Evolutionary conservation across 2,888 invertebrate species (phyloP).

Genomic region (Podabrus alpinus): DNA sequence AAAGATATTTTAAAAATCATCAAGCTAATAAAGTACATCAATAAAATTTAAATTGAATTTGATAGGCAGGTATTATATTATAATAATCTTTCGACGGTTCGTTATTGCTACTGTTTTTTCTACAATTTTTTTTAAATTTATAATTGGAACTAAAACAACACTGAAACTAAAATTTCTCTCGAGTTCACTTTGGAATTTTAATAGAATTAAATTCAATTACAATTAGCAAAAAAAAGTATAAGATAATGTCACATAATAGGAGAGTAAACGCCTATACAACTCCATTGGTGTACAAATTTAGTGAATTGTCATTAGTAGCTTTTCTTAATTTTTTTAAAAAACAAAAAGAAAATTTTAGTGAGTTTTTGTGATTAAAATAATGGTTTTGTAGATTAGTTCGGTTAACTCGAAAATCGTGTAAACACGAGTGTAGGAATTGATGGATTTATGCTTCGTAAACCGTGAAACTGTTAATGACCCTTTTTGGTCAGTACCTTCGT

Average conservation of each 20-base stretch:
- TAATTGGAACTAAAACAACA: too few relatives aligned
- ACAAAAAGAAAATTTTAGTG: neutral
- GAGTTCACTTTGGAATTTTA: too few relatives aligned
- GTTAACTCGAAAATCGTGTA: conserved; percentile 16
- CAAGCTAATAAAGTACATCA: too few relatives aligned
- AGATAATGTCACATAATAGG: neutral
- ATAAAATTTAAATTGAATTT: too few relatives aligned
- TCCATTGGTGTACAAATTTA: neutral
- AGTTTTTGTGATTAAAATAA: conserved; percentile 13
- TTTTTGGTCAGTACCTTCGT: conserved; percentile 28
- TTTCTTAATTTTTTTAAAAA: neutral
- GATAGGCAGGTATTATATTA: too few relatives aligned
- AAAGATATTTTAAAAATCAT: too few relatives aligned
- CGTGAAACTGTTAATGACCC: conserved; percentile 27
- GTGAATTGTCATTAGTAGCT: neutral
- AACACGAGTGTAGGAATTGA: conserved; percentile 20
- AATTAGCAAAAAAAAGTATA: neutral
- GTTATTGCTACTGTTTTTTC: too few relatives aligned
- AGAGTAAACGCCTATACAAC: too few relatives aligned
- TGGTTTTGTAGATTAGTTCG: conserved; percentile 21
- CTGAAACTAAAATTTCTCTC: too few relatives aligned
- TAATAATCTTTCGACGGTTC: too few relatives aligned
- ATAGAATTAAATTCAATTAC: too few relatives aligned
- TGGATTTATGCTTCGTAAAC: conserved; percentile 24
- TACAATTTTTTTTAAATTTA: too few relatives aligned